Evolutionary conservation across 2,113 vertebrate genomes (phyloP), one percentile per base, ranked within the genome.

Genomic region (Ameiurus melas): DNA sequence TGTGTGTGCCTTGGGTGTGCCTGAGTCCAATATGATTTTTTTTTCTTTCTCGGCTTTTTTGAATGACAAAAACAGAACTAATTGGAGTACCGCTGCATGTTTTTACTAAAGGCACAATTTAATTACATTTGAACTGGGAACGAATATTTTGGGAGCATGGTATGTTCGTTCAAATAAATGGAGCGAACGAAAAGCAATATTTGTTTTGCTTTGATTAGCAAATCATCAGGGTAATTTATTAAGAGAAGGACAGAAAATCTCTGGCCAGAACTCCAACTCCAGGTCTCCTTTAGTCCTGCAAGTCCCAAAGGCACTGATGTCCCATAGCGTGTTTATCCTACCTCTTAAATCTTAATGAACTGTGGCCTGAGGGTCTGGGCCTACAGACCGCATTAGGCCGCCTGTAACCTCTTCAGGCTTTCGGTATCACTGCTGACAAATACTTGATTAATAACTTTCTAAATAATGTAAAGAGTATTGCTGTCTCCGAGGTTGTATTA

Each of bases 81-180:
- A 96, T 96, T 96, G 95, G 94, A 95, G 95, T 93, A 95, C 94
- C 91, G 93, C 92, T 94, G 94, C 95, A 94, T 94, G 94, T 96
- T 96, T 96, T 95, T 93, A 96, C 95, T 95, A 95, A 96, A 95
- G 95, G 95, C 95, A 94, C 95, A 95, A 95, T 96, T 95, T 96
- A 96, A 96, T 96, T 95, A 95, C 95, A 95, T 95, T 94, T 94
- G 94, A 95, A 94, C 94, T 92, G 94, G 93, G 95, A 96, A 94
- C 75, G 94, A 95, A 95, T 94, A 96, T 96, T 96, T 96, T 94
- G 95, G 95, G 95, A 95, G 94, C 88, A 94, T 95, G 92, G 93
- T 94, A 94, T 94, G 95, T 95, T 95, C 95, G 85, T 95, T 95
- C 94, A 94, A 94, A 95, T 95, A 95, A 96, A 95, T 95, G 94